Evolutionary conservation across 2,113 vertebrate species (phyloP).

Genomic region (Python bivittatus): DNA sequence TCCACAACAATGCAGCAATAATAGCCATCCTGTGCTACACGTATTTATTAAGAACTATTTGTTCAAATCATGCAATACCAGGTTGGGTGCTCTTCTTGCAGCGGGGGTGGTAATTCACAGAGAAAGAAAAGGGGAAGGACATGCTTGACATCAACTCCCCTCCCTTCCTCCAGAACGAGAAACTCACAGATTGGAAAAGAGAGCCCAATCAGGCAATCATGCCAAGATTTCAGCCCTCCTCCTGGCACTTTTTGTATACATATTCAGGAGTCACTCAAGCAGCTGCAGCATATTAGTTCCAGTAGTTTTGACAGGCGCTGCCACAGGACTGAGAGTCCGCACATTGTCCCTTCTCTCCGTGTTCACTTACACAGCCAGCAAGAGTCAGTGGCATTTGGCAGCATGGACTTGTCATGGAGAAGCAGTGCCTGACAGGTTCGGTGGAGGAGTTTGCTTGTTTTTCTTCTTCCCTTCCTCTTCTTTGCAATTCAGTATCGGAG

Average conservation of each 20-base stretch:
- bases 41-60: background rate
- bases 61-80: background rate
- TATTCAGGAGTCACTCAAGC: conserved; percentile 72
- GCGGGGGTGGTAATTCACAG: background rate
- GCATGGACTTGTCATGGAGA: conserved; percentile 53
- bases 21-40: conserved; percentile 2
- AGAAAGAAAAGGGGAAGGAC: conserved; percentile 23
- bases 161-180: conserved; percentile 47
- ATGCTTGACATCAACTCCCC: conserved; percentile 50
- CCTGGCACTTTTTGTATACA: conserved; percentile 70
- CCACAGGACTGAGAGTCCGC: conserved; percentile 61
- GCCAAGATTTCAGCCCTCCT: conserved; percentile 67
- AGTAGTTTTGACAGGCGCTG: conserved; percentile 72
- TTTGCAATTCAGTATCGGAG: conserved; percentile 70
- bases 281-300: conserved; percentile 78
- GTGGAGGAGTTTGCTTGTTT: conserved; percentile 65
- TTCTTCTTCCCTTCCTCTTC: conserved; percentile 30
- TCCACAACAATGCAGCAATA: conserved; percentile 1
- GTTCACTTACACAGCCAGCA: conserved; percentile 62
- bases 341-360: conserved; percentile 59
- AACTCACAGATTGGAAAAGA: conserved; percentile 59
- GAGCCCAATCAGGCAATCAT: conserved; percentile 52
- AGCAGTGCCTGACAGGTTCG: conserved; percentile 68
- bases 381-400: conserved; percentile 67
- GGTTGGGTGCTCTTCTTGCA: background rate